Conservation (phyloP, 2,888 invertebrate species). For the Campoplex capitator region DNA sequence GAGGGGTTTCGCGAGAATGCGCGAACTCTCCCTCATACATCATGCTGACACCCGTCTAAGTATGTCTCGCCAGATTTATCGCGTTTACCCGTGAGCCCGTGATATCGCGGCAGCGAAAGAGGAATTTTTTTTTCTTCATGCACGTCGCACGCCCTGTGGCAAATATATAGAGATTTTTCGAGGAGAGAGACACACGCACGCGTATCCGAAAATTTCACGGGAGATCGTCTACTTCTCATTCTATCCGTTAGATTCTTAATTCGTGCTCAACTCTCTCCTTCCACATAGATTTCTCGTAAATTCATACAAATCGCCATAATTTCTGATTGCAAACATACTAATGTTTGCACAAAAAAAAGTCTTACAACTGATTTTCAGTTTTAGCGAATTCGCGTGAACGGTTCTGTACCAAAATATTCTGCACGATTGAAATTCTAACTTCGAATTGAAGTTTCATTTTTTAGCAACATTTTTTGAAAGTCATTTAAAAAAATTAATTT, state of each 20-base stretch:
- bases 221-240: slow-evolving; percentile 13
- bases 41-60: slow-evolving; percentile 80
- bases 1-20: slow-evolving; percentile 70
- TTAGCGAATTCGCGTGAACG: background rate
- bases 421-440: background rate
- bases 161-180: slow-evolving; percentile 31
- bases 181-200: slow-evolving; percentile 27
- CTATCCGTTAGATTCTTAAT: slow-evolving; percentile 43
- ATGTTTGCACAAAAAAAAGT: background rate
- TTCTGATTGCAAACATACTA: background rate
- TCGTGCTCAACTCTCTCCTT: background rate
- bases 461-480: background rate
- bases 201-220: slow-evolving; percentile 46
- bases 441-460: background rate
- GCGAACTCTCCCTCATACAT: slow-evolving; percentile 79
- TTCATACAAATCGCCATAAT: background rate
- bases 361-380: too few relatives aligned
- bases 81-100: slow-evolving; percentile 78
- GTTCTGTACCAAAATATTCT: background rate
- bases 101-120: slow-evolving; percentile 76
- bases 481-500: too few relatives aligned
- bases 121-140: slow-evolving; percentile 53
- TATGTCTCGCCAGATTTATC: slow-evolving; percentile 81
- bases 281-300: background rate
- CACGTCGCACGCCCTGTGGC: slow-evolving; percentile 53